Conservation (phyloP, 1,140 invertebrate genomes). For the Atopsyche davidsoni region DNA sequence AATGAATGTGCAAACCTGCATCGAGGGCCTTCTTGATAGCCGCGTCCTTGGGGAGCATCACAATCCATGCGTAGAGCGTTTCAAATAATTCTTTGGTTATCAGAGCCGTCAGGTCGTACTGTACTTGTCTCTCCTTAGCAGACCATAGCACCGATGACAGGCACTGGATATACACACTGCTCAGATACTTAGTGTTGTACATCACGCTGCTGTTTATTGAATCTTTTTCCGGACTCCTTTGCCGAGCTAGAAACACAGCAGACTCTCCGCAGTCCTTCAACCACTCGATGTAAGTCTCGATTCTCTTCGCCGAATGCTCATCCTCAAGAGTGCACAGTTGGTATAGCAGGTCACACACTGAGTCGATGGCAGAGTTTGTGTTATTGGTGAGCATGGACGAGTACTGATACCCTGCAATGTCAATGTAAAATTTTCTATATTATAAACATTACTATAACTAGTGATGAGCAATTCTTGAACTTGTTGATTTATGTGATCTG, state of each 20-base stretch:
- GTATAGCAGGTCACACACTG: constrained; percentile 73
- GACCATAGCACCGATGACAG: constrained; percentile 79
- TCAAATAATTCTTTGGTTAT: constrained; percentile 66
- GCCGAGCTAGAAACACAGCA: constrained; percentile 10
- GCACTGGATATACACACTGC: constrained; percentile 44
- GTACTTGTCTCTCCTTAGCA: constrained; percentile 55
- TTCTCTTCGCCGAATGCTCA: constrained; percentile 38
- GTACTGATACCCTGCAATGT: constrained; percentile 37
- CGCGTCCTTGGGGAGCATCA: constrained; percentile 55
- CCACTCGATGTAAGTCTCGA: constrained; percentile 39
- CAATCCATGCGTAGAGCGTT: constrained; percentile 70
- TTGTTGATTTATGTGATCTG: too few relatives aligned
- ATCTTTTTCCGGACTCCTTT: constrained; percentile 6
- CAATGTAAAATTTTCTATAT: too few relatives aligned
- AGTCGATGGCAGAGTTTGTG: constrained; percentile 49
- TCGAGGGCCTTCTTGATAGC: constrained; percentile 75
- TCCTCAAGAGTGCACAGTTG: constrained; percentile 62
- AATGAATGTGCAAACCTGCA: constrained; percentile 42
- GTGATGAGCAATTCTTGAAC: too few relatives aligned
- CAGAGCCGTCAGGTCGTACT: constrained; percentile 57
- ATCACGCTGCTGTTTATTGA: not conserved
- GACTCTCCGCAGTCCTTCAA: constrained; percentile 27
- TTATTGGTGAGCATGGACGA: constrained; percentile 29
- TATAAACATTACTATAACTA: too few relatives aligned
- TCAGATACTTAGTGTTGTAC: constrained; percentile 27